Evolutionary conservation across 2,888 invertebrate genomes (phyloP), one percentile per base, ranked within the genome.

Genomic region (Clivina fossor): DNA sequence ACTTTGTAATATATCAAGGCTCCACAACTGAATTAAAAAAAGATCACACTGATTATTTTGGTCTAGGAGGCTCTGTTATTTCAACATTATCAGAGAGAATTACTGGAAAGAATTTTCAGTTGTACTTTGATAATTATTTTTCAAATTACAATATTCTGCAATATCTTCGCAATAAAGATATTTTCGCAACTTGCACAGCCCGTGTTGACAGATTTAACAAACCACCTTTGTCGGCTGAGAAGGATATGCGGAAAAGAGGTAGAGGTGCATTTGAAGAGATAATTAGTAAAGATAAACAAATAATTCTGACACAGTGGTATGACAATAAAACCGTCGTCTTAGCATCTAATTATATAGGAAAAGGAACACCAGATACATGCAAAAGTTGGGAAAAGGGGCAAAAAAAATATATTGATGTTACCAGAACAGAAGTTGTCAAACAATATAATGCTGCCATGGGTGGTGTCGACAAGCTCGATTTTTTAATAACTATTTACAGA

Each of bases 1-100:
- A 67, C 57, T 66, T 66, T 57, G 48, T 67, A 18, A 53, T 64
- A 15, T 68, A 68, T 50, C 67, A 66, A 59, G 63, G 64, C 2
- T 15, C 40, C 7, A 58, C 58, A 1, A 57, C 58, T 11, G 55
- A 56, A 50, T 16, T 57, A 49, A 41, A 60, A 26, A 35, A 26
- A 43, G 38, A 44, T 7, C 46, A 19, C 57, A 47, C 24, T 43
- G 32, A 37, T 35, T 43, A 18, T 19, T 61, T 59, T 55, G 61
- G 63, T 8, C 44, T 53, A 43, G 60, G 63, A 33, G 48, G 56
- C 43, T 40, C 60, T 13, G 60, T 56, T 20, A 59, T 61, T 24
- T 48, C 60, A 56, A 57, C 59, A 38, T 54, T 58, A 9, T 30
- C 57, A 22, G 59, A 61, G 38, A 32, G 41, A 47, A 56, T 61